Evolutionary conservation across 2,888 invertebrate genomes (phyloP).

Genomic region (Nomada fucata): DNA sequence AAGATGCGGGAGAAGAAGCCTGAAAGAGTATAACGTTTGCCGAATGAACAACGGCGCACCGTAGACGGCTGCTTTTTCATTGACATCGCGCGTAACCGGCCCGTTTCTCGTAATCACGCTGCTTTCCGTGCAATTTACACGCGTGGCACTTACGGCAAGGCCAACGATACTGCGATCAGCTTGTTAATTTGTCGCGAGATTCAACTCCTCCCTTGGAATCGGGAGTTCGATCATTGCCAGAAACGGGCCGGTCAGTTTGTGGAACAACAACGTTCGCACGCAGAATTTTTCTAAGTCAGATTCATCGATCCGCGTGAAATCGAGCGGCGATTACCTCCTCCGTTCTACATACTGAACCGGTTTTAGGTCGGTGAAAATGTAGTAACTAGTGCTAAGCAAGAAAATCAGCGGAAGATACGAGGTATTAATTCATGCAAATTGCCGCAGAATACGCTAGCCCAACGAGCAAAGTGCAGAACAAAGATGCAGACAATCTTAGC

Average conservation of each 20-base stretch:
- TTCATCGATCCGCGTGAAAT: neutral
- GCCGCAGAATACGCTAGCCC: conserved; percentile 11
- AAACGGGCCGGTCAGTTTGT: neutral
- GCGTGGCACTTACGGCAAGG: neutral
- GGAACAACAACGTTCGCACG: no score
- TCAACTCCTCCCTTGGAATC: neutral
- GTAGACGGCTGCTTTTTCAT: neutral
- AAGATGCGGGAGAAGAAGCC: neutral
- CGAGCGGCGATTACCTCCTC: neutral
- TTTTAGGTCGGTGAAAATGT: conserved; percentile 53
- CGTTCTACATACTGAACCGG: neutral
- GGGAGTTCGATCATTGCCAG: no score
- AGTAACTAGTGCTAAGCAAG: conserved; percentile 60
- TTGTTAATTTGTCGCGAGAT: conserved; percentile 6
- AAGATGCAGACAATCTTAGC: neutral
- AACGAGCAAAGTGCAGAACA: neutral
- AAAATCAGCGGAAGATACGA: conserved; percentile 59
- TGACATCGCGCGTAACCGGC: neutral
- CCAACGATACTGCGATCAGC: neutral
- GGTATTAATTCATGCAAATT: conserved; percentile 73
- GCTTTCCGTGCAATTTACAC: conserved; percentile 35
- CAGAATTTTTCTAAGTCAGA: neutral
- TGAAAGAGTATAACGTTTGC: neutral
- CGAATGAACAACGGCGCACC: neutral
- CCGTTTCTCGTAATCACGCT: conserved; percentile 24